phyloP scores from a whole-genome alignment of 2,113 vertebrate genomes.

The Brachirus orientalis region DNA sequence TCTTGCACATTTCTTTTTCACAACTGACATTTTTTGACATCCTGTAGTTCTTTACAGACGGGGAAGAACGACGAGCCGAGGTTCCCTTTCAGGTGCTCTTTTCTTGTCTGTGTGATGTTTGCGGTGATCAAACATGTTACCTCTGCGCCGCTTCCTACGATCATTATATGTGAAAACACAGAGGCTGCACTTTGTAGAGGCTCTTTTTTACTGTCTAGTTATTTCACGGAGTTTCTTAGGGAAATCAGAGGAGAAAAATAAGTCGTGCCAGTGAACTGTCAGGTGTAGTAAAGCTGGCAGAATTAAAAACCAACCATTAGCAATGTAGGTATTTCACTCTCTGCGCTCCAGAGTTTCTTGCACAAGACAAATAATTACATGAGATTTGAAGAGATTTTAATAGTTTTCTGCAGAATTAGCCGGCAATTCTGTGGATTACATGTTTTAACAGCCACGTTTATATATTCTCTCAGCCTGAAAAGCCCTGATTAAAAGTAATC shows the following conservation, averaged over 20 bases:
- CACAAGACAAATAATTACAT: not conserved
- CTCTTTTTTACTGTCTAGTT: conserved; percentile 1
- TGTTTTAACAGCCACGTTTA: not conserved
- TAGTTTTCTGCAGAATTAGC: not conserved
- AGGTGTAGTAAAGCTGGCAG: not conserved
- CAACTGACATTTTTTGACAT: too few relatives aligned
- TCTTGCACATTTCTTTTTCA: too few relatives aligned
- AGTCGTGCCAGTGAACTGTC: not conserved
- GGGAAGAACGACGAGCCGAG: too few relatives aligned
- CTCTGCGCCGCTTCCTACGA: conserved; percentile 19
- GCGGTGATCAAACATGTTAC: conserved; percentile 37
- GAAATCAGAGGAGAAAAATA: conserved; percentile 4
- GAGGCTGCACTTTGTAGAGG: conserved; percentile 2
- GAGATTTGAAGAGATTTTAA: not conserved
- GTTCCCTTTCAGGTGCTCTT: not conserved
- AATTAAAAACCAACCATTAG: conserved; percentile 30
- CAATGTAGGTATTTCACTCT: conserved; percentile 6
- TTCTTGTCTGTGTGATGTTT: conserved; percentile 8
- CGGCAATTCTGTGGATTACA: not conserved
- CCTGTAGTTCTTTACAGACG: too few relatives aligned
- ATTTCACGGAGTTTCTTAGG: not conserved
- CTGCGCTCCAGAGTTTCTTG: not conserved
- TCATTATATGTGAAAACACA: conserved; percentile 48
- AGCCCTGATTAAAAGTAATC: conserved; percentile 6
- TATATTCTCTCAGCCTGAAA: not conserved